Evolutionary conservation across 2,113 vertebrate genomes (phyloP).

Genomic region (Peromyscus polionotus): DNA sequence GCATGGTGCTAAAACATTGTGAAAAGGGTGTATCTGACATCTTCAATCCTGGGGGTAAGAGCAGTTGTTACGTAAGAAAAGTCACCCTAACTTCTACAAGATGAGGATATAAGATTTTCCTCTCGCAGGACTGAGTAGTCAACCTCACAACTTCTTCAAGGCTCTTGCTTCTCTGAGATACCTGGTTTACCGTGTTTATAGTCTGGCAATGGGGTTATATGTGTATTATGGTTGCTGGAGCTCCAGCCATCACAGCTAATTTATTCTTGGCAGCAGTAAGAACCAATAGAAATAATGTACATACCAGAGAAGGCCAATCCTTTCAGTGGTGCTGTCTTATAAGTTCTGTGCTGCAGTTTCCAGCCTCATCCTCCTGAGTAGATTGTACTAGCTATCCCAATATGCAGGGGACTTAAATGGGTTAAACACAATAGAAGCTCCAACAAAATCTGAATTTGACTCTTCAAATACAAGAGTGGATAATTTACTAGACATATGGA

Average conservation of each 20-base stretch:
- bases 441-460: background rate
- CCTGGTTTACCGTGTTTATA: background rate
- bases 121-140: background rate
- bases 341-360: background rate
- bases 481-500: background rate
- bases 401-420: background rate
- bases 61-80: background rate
- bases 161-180: background rate
- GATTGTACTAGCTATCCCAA: background rate
- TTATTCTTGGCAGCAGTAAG: background rate
- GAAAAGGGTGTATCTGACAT: background rate
- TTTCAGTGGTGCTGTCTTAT: background rate
- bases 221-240: background rate
- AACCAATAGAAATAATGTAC: background rate
- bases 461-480: background rate
- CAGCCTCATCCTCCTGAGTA: background rate
- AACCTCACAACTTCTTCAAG: background rate
- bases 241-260: background rate
- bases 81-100: background rate
- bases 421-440: background rate
- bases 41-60: background rate
- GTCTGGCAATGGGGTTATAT: background rate
- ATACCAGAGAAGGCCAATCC: background rate
- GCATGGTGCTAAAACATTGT: background rate
- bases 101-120: background rate